Conservation (phyloP, 2,888 invertebrate species). For the Pimpla rufipes region DNA sequence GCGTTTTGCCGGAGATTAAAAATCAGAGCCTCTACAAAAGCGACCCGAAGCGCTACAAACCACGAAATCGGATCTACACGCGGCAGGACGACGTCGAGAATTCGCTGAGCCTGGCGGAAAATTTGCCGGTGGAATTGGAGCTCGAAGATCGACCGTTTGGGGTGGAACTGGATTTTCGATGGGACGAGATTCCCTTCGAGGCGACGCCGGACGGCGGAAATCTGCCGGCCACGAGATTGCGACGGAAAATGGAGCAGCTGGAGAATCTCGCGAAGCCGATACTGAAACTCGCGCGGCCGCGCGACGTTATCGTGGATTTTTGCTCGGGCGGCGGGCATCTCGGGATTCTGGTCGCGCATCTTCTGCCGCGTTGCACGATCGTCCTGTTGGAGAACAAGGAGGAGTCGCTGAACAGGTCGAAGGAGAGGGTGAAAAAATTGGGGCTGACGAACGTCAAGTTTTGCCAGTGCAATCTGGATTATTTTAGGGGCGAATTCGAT, state of each 20-base stretch:
- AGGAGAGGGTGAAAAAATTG: conserved; percentile 89
- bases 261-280: conserved; percentile 94
- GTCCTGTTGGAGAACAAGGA: conserved; percentile 97
- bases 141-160: conserved; percentile 84
- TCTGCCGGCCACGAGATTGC: conserved; percentile 90
- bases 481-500: conserved; percentile 93
- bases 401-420: conserved; percentile 92
- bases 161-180: conserved; percentile 87
- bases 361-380: conserved; percentile 92
- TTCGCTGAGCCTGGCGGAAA: conserved; percentile 86
- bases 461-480: conserved; percentile 96
- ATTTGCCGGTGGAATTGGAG: conserved; percentile 85
- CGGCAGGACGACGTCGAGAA: conserved; percentile 91
- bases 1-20: conserved; percentile 86
- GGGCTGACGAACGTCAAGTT: conserved; percentile 91
- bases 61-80: conserved; percentile 91
- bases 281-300: conserved; percentile 89
- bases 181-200: conserved; percentile 90
- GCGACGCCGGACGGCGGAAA: conserved; percentile 93
- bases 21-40: conserved; percentile 91
- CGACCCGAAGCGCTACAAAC: conserved; percentile 92
- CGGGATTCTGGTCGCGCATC: conserved; percentile 93
- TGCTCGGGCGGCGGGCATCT: conserved; percentile 98
- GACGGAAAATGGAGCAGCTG: conserved; percentile 94
- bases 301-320: conserved; percentile 95